These are phyloP conservation scores for Petrophora chlorosata DNA, from an alignment of 2,888 invertebrate genomes.

Conservation along the genomic window DNA sequence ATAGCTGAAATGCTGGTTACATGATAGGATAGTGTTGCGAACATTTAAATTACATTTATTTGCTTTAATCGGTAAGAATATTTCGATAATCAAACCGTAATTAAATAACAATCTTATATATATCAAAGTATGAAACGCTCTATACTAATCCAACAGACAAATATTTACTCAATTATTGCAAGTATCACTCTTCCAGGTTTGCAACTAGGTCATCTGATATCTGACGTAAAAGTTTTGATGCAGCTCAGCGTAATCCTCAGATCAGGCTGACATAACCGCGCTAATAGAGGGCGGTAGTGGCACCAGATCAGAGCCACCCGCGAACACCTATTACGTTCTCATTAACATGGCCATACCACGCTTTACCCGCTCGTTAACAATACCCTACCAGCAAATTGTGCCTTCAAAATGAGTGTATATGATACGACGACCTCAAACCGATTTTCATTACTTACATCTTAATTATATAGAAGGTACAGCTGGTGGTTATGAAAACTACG, in stretches of 20 bases:
- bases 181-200: background rate
- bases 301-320: conserved; percentile 53
- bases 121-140: no score
- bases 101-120: no score
- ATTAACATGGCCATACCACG: conserved; percentile 64
- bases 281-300: conserved; percentile 40
- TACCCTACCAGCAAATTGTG: conserved; percentile 60
- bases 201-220: conserved; percentile 11
- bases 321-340: conserved; percentile 72
- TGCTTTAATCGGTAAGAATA: no score
- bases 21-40: no score
- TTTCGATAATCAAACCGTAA: no score
- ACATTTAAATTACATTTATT: no score
- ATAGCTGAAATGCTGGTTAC: no score
- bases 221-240: conserved; percentile 20
- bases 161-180: no score
- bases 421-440: conserved; percentile 43
- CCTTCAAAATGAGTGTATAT: conserved; percentile 62
- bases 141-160: no score
- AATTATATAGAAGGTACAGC: conserved; percentile 22
- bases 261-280: conserved; percentile 18
- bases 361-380: conserved; percentile 68
- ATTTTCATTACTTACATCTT: conserved; percentile 37
- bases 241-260: conserved; percentile 25
- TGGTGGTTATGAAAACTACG: no score